A percentile compares a stretch with the other conserved stretches of the same genome.
Evolutionary conservation across 1,140 invertebrate species (phyloP).

Genomic region (Listronotus oregonensis): DNA sequence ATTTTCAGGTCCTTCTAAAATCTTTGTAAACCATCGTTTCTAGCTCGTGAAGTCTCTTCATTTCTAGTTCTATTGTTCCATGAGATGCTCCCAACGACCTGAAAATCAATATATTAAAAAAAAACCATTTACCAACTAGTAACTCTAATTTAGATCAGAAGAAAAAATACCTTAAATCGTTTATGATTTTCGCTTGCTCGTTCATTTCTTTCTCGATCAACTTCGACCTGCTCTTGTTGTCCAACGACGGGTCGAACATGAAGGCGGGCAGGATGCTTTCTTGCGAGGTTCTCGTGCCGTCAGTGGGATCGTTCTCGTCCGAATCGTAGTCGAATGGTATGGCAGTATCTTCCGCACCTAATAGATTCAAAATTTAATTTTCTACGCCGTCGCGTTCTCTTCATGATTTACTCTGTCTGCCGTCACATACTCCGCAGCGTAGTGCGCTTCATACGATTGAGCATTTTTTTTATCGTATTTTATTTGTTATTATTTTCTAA

Average conservation of each 20-base stretch:
- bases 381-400: too few species aligned
- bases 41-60: slow-evolving; percentile 85
- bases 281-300: slow-evolving; percentile 64
- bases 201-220: slow-evolving; percentile 98
- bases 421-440: too few species aligned
- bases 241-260: slow-evolving; percentile 82
- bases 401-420: too few species aligned
- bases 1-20: slow-evolving; percentile 74
- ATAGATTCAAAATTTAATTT: neutral
- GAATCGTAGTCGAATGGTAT: slow-evolving; percentile 75
- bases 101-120: slow-evolving; percentile 7
- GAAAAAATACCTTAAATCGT: slow-evolving; percentile 67
- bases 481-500: too few species aligned
- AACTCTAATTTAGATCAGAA: neutral
- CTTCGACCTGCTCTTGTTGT: slow-evolving; percentile 87
- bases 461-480: too few species aligned
- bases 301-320: slow-evolving; percentile 75
- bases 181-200: slow-evolving; percentile 92
- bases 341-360: slow-evolving; percentile 74
- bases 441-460: too few species aligned
- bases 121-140: slow-evolving; percentile 58
- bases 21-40: slow-evolving; percentile 91
- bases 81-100: slow-evolving; percentile 85
- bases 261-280: slow-evolving; percentile 82
- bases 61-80: slow-evolving; percentile 88